Conservation (phyloP, 1,140 invertebrate species). For the Scaptomyza montana region DNA sequence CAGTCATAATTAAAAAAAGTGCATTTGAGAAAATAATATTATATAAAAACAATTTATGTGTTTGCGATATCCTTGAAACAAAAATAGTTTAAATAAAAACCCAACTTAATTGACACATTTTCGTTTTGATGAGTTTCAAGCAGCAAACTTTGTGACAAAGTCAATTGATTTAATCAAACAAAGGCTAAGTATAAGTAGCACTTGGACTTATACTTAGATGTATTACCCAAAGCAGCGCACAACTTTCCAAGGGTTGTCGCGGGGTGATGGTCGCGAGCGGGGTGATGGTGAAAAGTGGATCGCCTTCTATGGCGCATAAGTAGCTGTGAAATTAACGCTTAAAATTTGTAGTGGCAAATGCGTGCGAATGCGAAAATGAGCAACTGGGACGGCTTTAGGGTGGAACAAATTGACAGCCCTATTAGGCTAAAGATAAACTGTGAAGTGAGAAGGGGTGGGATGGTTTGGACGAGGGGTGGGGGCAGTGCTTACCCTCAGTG, state of each 20-base stretch:
- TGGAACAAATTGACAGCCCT: constrained; percentile 9
- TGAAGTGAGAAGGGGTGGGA: not conserved
- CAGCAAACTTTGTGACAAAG: constrained; percentile 12
- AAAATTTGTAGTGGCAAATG: constrained; percentile 48
- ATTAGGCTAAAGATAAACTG: constrained; percentile 1
- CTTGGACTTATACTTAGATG: constrained; percentile 15
- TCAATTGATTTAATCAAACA: constrained; percentile 4
- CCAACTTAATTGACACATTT: too few species aligned
- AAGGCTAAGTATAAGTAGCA: constrained; percentile 4
- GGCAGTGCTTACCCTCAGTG: constrained; percentile 12
- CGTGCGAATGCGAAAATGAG: constrained; percentile 47
- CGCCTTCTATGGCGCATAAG: constrained; percentile 68
- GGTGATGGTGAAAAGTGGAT: not conserved
- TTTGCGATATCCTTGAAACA: too few species aligned
- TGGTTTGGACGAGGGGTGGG: too few species aligned
- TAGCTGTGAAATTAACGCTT: constrained; percentile 76
- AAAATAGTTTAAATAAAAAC: too few species aligned
- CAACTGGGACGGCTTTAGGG: constrained; percentile 56
- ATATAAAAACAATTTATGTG: not conserved
- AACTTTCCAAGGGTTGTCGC: not conserved
- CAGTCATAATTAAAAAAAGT: not conserved
- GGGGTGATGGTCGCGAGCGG: not conserved
- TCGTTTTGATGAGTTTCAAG: not conserved
- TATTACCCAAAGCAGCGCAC: constrained; percentile 11
- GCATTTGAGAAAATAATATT: not conserved